Evolutionary conservation across 2,888 invertebrate genomes (phyloP).

Genomic region (Pristionchus mayeri): DNA sequence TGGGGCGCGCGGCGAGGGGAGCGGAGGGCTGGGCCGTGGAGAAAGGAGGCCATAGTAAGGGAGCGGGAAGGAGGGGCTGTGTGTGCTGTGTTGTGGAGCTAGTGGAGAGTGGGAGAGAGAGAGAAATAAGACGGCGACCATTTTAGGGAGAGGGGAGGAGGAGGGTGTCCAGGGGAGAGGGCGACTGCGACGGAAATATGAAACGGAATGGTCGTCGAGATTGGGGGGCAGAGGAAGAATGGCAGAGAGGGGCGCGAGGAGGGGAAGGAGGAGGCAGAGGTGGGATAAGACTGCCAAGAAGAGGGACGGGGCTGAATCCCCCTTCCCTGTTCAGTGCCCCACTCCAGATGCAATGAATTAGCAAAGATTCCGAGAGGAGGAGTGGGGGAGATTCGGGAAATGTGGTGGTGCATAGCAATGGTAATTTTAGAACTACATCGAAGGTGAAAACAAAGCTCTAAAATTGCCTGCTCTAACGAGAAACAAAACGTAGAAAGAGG

Average conservation of each 20-base stretch:
- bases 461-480: too few relatives aligned
- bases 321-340: not conserved
- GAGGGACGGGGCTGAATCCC: not conserved
- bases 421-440: too few relatives aligned
- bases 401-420: not conserved
- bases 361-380: not conserved
- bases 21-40: not conserved
- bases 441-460: too few relatives aligned
- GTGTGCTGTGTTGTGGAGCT: not conserved
- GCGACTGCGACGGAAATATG: constrained; percentile 38
- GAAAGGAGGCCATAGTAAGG: too few relatives aligned
- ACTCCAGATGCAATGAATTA: constrained; percentile 1
- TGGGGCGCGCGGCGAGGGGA: not conserved
- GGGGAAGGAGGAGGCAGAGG: not conserved
- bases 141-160: constrained; percentile 10
- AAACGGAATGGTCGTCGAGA: not conserved
- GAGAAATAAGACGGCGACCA: too few relatives aligned
- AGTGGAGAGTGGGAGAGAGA: constrained; percentile 2
- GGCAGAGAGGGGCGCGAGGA: not conserved
- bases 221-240: constrained; percentile 5
- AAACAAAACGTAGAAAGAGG: too few relatives aligned
- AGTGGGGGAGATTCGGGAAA: not conserved
- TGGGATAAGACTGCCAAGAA: not conserved
- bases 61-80: constrained; percentile 4
- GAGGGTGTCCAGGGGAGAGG: constrained; percentile 8